Base-by-base conservation (phyloP, 1,140 invertebrate genomes). In the Oreohelix idahoensis region DNA sequence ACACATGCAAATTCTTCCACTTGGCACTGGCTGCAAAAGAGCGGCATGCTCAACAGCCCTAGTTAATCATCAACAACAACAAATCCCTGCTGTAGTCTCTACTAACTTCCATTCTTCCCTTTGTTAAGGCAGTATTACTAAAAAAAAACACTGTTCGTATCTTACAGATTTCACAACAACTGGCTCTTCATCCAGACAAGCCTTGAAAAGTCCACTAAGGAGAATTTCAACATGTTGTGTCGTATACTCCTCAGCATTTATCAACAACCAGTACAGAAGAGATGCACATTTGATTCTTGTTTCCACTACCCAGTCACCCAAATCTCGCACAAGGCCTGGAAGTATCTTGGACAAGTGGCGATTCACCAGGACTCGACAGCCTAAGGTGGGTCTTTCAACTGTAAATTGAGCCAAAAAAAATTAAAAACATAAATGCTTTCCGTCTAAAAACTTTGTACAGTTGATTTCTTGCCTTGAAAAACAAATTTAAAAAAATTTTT, bases 311-410 rank as follows among this genome's bases (percentile, higher is more conserved):
- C 96, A 97, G 91, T 96, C 95, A 5, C 90, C 88, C 0, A 96
- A 92, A 89, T 97, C 96, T 5, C 92, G 91, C n/a, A 93, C 89
- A 71, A 97, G 93, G 13, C 94, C 95, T 69, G 93, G 93, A 8
- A 96, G 86, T 35, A 97, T 93, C 89, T 95, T 96, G 35, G 94
- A 93, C 39, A 96, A 90, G 87, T 96, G 94, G 86, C 95, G 94
- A 86, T 95, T 94, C 5, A 95, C 94, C 84, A 97, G 91, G 4
- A 93, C 93, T 8, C 96, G 93, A 89, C 96, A 97, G 23, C 96
- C 96, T 26, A 96, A 92, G 86, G 95, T 96, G 20, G 96, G 96
- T 58, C 96, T 93, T 76, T 93, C 92, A 69, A 95, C 95, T 95
- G 86, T 70, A 83, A 88, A 73, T 45, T 45, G 42, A 45, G 15